A percentile compares a stretch with the other conserved stretches of the same genome.
phyloP scores from a whole-genome alignment of 1,140 invertebrate species.

The Heliconius himera region DNA sequence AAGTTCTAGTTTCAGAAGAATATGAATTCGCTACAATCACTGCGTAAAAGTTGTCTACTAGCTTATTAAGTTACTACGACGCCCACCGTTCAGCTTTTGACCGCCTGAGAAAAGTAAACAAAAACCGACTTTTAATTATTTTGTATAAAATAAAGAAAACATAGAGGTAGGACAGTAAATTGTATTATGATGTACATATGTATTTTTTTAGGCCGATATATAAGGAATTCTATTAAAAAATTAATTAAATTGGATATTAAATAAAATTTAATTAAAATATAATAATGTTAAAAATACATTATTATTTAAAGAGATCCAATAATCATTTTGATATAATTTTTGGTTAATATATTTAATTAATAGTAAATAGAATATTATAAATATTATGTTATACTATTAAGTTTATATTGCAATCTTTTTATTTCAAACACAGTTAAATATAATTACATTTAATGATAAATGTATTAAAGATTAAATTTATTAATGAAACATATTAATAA shows the following conservation, averaged over 20 bases:
- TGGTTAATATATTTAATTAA: not conserved
- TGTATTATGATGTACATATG: not conserved
- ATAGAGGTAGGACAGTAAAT: not conserved
- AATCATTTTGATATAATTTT: not conserved
- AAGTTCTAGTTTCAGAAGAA: not conserved
- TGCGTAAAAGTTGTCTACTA: conserved; percentile 10
- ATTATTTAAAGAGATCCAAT: conserved; percentile 1
- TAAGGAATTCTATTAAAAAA: not conserved
- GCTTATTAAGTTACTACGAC: not conserved
- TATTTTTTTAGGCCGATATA: not conserved
- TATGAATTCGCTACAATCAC: conserved; percentile 11
- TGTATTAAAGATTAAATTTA: not conserved
- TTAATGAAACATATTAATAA: not conserved
- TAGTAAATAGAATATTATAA: not conserved
- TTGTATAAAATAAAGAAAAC: not conserved
- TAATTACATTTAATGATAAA: not conserved
- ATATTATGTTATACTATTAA: not conserved
- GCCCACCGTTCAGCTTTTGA: conserved; percentile 10
- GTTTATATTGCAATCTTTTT: not conserved
- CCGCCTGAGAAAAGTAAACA: conserved; percentile 12
- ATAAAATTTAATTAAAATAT: too few species aligned
- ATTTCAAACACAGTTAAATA: not conserved
- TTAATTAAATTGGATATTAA: too few species aligned
- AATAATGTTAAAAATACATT: not conserved
- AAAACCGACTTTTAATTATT: conserved; percentile 5